Base-by-base conservation (phyloP, 2,888 invertebrate genomes). In the Ochropleura leucogaster region DNA sequence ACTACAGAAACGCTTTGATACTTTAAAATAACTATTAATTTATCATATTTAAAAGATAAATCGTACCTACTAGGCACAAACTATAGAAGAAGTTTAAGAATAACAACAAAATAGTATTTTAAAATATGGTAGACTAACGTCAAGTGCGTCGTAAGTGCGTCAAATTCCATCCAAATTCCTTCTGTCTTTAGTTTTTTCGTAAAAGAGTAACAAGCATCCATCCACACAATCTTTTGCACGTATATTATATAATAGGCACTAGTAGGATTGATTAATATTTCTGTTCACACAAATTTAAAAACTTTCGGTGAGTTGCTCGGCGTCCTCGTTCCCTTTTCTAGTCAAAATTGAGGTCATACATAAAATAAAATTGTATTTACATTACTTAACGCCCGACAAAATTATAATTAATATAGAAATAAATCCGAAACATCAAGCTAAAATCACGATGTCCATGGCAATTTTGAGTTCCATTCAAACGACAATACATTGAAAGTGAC, bases 361-460 rank as follows among this genome's bases (percentile, higher is more conserved):
- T 53, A 8, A 55, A 71, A 60, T 53, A 8, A 55, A 71, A 46
- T 12, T 20, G 47, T 67, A 57, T 40, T 18, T 49, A 3, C 18
- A 0, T 59, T 42, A 59, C 44, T 20, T 68, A 70, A 57, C 69
- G 57, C 6, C 9, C 51, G 10, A 53, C 42, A 62, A 60, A 73
- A 57, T 65, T 44, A 46, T 72, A 72, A 75, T 83, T 62, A 68
- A 64, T 62, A 72, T 68, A 55, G 90, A 90, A 91, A 83, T 87
- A 93, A 94, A 95, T 95, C 95, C 93, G 72, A 74, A 70, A 77
- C 88, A 89, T 89, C 80, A 74, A 82, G 84, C 88, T 77, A 90
- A 91, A 92, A 94, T 94, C 95, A 95, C 95, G 95, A 90, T 82
- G 88, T 89, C 90, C 88, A 85, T 88, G 86, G 85, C 85, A 89